Evolutionary conservation across 2,113 vertebrate genomes (phyloP), one percentile per base, ranked within the genome.

Genomic region (Gopherus evgoodei): DNA sequence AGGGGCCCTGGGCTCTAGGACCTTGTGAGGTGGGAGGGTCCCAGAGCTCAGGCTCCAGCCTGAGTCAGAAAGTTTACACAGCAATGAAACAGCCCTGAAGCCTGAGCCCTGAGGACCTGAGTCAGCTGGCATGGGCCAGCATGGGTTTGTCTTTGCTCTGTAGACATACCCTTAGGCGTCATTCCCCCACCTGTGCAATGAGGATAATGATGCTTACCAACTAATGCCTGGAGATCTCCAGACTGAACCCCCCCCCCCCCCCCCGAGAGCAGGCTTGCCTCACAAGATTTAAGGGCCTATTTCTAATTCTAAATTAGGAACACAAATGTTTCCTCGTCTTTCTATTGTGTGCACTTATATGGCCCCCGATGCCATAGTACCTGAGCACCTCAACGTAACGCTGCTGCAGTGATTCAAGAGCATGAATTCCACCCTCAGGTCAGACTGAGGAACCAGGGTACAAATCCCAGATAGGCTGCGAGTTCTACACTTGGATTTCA

Each of bases 151-250:
- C 35, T 69, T n/a, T 69, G 35, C 65, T 19, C 17, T 69, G 5
- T n/a, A 69, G n/a, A 38, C n/a, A 22, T 38, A 21, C 19, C 65
- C 8, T 22, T 11, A 38, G 57, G 25, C 2, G 31, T 21, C 1
- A 2, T 47, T 47, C 42, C 44, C 6, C 11, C 4, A 78, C 75
- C 42, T 29, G 42, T 78, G 83, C 79, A 94, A 72, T 56, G 25
- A 56, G 24, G 75, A 79, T 0, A 29, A 78, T 88, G 83, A 88
- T 91, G 75, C 11, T 78, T 78, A 78, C 93, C 85, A 75, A 54
- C 75, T 24, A 78, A 47, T 91, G 47, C 88, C 95, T 81, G 95
- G 84, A 85, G 44, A 90, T 79, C 81, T 93, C 35, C 47, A 92
- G n/a, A 50, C 31, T 88, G 89, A 87, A 90, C 91, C 22, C 49